Evolutionary conservation across 1,140 invertebrate species (phyloP).

Genomic region (Cyrtorhinus lividipennis): DNA sequence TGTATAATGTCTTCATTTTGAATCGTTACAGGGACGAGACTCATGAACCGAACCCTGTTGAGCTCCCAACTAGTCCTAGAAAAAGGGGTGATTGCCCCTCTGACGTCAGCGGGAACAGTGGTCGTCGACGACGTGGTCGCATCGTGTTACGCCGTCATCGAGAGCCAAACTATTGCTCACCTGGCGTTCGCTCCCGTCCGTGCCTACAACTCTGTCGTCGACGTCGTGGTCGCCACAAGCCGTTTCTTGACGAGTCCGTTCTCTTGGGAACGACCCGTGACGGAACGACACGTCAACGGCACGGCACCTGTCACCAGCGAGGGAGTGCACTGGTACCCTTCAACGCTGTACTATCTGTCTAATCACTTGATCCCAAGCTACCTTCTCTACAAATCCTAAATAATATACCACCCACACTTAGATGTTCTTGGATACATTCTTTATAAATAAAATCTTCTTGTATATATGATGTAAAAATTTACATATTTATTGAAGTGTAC

Average conservation of each 20-base stretch:
- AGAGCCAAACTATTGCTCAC: conserved; percentile 73
- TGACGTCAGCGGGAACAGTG: conserved; percentile 74
- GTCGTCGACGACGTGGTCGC: conserved; percentile 80
- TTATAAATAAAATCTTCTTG: neutral
- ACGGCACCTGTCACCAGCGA: neutral
- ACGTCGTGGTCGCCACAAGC: neutral
- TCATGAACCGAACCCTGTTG: conserved; percentile 20
- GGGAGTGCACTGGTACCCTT: conserved; percentile 4
- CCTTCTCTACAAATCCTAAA: conserved; percentile 1
- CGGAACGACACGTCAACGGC: no score
- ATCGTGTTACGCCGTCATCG: conserved; percentile 86
- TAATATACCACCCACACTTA: neutral
- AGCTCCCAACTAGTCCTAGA: conserved; percentile 36
- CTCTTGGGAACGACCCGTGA: neutral
- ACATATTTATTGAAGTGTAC: neutral
- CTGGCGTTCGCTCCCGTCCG: conserved; percentile 65
- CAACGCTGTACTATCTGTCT: conserved; percentile 1
- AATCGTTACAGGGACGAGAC: conserved; percentile 23
- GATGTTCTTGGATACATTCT: neutral
- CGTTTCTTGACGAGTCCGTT: neutral
- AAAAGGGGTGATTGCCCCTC: conserved; percentile 73
- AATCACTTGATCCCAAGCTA: neutral
- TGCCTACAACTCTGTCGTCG: conserved; percentile 29
- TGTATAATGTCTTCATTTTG: no score
- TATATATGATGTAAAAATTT: neutral